Base-by-base conservation (phyloP, 2,113 vertebrate genomes). In the Rhabdornis inornatus region DNA sequence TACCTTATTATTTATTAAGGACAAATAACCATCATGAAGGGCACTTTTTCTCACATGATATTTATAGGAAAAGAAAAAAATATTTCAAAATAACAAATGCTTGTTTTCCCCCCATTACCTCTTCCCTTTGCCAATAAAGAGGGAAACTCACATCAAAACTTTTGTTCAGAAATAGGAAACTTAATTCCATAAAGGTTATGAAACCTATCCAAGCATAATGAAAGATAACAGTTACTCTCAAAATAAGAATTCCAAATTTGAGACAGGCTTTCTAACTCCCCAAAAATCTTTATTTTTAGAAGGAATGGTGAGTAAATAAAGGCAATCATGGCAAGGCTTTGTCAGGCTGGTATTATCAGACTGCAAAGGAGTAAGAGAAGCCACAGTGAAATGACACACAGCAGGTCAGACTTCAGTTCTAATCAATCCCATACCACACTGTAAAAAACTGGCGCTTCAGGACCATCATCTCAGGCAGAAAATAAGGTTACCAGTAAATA, bases 71-170 rank as follows among this genome's bases (percentile, higher is more conserved):
- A 82, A 42, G 7, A 44, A 74, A 78, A 53, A 45, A 20, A 0
- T 5, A 3, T 50, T 85, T 75, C 7, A 25, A 59, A 76, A 13
- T 15, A 56, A 9, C 3, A 33, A 71, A 1, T 9, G 8, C 0
- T 35, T 40, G 0, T 2, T 60, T 87, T 68, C 8, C 1, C 6
- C 15, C 13, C 7, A 39, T 42, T 0, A 0, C 8, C 2, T 72
- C 17, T 75, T 79, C 24, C 8, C 7, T 61, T 28, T 72, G 9
- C 7, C 21, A 44, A 3, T 18, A 13, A 64, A 53, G 24, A 42
- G n/a, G 7, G 10, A 60, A 86, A 76, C 3, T 49, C 4, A 61
- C 50, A 59, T 7, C 1, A 3, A 83, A 87, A 72, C 3, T 42
- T 85, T 40, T 37, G 6, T 30, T 72, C 27, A 70, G 30, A 88